A percentile compares a stretch with the other conserved stretches of the same genome.
Evolutionary conservation across 2,888 invertebrate genomes (phyloP).

Genomic region (Athetis lepigone): DNA sequence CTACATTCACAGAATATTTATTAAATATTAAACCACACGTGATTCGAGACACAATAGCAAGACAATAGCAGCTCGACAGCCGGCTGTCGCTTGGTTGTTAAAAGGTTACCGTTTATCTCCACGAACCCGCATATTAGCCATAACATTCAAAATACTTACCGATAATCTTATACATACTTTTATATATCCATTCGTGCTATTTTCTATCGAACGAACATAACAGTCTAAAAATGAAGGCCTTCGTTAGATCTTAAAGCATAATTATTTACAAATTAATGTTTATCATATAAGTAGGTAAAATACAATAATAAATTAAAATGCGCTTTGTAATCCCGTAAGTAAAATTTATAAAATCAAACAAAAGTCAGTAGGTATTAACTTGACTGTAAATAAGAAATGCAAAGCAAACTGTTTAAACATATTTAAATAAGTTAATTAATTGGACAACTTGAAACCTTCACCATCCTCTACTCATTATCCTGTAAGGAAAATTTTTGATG

Average conservation of each 20-base stretch:
- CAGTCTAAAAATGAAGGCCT: background rate
- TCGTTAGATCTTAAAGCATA: background rate
- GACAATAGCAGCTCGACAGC: no score
- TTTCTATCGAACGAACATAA: constrained; percentile 18
- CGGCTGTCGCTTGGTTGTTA: no score
- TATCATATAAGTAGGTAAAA: background rate
- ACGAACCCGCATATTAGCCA: constrained; percentile 19
- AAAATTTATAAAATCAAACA: constrained; percentile 8
- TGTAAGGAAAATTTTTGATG: background rate
- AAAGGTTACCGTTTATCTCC: background rate
- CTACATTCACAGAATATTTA: background rate
- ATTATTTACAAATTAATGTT: background rate
- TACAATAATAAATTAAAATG: background rate
- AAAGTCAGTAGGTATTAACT: constrained; percentile 10
- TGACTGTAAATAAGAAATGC: background rate
- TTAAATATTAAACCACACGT: no score
- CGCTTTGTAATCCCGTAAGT: background rate
- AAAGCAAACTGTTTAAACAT: constrained; percentile 9
- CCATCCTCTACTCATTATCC: background rate
- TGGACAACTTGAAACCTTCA: background rate
- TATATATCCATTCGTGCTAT: constrained; percentile 6
- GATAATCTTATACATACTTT: constrained; percentile 13
- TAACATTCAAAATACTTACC: constrained; percentile 41
- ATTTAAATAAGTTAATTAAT: background rate
- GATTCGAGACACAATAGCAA: no score